Evolutionary conservation across 2,888 invertebrate genomes (phyloP).

Genomic region (Augochlorella aurata): DNA sequence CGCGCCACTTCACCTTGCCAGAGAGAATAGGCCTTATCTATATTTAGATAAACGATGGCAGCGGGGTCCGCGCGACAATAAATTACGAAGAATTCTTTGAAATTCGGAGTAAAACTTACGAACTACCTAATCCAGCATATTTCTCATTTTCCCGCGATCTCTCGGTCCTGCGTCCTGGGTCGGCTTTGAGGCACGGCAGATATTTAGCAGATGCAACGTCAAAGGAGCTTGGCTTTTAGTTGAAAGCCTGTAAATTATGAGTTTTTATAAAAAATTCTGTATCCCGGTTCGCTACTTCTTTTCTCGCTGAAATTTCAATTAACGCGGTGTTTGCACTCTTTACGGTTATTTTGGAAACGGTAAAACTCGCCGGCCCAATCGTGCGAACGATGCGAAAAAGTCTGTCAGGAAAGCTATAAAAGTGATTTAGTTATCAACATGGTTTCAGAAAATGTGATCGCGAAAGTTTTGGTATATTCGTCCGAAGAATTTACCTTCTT

Average conservation of each 20-base stretch:
- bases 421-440: too few species aligned
- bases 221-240: not conserved
- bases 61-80: slow-evolving; percentile 24
- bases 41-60: slow-evolving; percentile 40
- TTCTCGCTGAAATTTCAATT: not conserved
- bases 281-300: not conserved
- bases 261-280: not conserved
- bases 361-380: not conserved
- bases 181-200: not conserved
- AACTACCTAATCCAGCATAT: not conserved
- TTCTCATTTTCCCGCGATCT: not conserved
- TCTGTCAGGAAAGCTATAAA: too few species aligned
- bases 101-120: slow-evolving; percentile 22
- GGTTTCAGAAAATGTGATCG: too few species aligned
- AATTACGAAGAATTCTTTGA: slow-evolving; percentile 25
- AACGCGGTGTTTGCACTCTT: not conserved
- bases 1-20: not conserved
- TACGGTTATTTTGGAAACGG: not conserved
- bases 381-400: too few species aligned
- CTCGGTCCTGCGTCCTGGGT: not conserved
- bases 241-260: not conserved
- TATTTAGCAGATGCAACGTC: slow-evolving; percentile 2
- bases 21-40: slow-evolving; percentile 44
- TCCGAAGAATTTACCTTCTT: too few species aligned
- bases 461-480: too few species aligned